These are phyloP conservation scores for Nomada lathburiana DNA, from an alignment of 2,888 invertebrate species.

Conservation along the genomic window DNA sequence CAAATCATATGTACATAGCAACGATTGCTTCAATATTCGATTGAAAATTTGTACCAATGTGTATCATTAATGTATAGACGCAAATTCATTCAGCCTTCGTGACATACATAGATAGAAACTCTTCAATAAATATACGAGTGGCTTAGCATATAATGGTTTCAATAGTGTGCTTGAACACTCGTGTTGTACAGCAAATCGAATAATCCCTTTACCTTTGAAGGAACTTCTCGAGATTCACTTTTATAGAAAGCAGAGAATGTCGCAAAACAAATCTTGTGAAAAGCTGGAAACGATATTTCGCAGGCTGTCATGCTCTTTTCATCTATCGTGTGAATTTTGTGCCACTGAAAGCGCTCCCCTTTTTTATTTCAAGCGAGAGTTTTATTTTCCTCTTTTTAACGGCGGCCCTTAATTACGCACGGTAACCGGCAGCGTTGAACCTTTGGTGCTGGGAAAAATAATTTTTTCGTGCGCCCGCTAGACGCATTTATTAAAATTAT, in stretches of 20 bases:
- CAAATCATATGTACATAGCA: not conserved
- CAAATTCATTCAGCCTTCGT: too few species aligned
- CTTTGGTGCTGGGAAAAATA: conserved; percentile 29
- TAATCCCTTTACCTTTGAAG: too few species aligned
- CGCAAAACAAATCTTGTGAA: not conserved
- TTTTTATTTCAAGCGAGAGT: too few species aligned
- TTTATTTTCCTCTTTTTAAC: not conserved
- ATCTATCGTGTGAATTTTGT: not conserved
- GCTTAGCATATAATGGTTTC: too few species aligned
- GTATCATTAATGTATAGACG: not conserved
- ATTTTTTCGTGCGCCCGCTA: conserved; percentile 14
- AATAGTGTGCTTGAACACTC: too few species aligned
- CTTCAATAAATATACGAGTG: too few species aligned
- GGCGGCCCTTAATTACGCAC: conserved; percentile 23
- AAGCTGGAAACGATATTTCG: not conserved
- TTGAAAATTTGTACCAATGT: not conserved
- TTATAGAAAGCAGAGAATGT: not conserved
- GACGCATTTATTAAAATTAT: conserved; percentile 41
- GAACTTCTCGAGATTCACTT: too few species aligned
- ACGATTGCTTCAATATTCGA: not conserved
- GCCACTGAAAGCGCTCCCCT: not conserved
- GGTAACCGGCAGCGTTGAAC: conserved; percentile 22
- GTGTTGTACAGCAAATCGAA: too few species aligned
- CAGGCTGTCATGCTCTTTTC: not conserved
- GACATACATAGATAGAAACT: too few species aligned